Base-by-base conservation (phyloP, 2,797 vertebrate genomes). In the Cyprinodon diabolis region DNA sequence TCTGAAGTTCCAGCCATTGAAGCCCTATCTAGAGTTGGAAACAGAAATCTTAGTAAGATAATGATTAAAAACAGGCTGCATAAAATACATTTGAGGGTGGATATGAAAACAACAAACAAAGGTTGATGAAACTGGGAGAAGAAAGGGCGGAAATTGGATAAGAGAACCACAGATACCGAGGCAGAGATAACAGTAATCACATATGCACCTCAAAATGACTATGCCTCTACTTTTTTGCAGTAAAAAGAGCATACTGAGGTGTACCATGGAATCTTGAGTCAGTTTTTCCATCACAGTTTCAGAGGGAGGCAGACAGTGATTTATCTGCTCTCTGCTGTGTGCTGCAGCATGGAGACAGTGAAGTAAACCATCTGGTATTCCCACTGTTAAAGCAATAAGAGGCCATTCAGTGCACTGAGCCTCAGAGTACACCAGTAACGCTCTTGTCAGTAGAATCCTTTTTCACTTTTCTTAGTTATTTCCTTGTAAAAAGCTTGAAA, bases 281-380 rank as follows among this genome's bases (percentile, higher is more conserved):
- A 91, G 66, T 92, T 92, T 94, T 95, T 95, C 93, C 92, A 88
- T 91, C 83, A 83, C 68, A 76, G 84, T 88, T 83, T 90, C 76
- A 85, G 86, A 78, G 79, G 83, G 85, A 49, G 56, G 87, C 82
- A 87, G 90, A 87, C 87, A 74, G 72, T 89, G 90, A 93, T 94
- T 93, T 94, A 93, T 94, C 91, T 87, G 37, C 75, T 37, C 67
- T 56, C 30, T 30, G 77, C 85, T 89, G 81, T 73, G 86, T 76
- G 85, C 85, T 90, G 77, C 87, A 86, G 85, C 35, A 9, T 7
- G 78, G 86, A 93, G 91, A 93, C 88, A 84, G 87, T 94, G 91
- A 93, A 90, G 87, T 90, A 92, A 94, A 92, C 88, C 93, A 93
- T 91, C 90, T 94, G 93, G 90, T 86, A 85, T 92, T 88, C 90